These are phyloP conservation scores for Drosophila murphyi DNA, from an alignment of 1,140 invertebrate species.

Conservation along the genomic window DNA sequence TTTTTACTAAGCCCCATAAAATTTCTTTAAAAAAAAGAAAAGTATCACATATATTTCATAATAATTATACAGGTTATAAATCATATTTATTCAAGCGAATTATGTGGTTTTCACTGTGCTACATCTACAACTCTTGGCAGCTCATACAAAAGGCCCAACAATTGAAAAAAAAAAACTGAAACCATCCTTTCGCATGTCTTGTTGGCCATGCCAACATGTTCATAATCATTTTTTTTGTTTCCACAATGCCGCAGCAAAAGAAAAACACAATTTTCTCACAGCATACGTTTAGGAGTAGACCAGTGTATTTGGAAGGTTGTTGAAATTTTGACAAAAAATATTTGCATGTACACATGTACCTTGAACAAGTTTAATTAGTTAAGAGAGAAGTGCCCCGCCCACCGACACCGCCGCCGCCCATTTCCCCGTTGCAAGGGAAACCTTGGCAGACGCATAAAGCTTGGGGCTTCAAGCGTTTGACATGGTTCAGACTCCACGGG, in stretches of 20 bases:
- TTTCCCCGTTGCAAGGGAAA: conserved; percentile 11
- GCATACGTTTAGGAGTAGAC: conserved; percentile 55
- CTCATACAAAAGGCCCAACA: not conserved
- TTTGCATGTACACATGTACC: conserved; percentile 58
- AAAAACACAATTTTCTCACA: conserved; percentile 61
- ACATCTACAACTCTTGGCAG: not conserved
- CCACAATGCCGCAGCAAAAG: conserved; percentile 27
- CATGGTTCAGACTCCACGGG: conserved; percentile 55
- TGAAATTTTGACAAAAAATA: conserved; percentile 41
- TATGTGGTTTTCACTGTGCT: not conserved
- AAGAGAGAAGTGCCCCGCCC: conserved; percentile 36
- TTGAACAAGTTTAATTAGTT: conserved; percentile 78
- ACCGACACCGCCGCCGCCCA: not conserved
- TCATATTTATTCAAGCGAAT: not conserved
- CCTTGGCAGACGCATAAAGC: conserved; percentile 43
- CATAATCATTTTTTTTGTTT: conserved; percentile 72
- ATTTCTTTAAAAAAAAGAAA: too few species aligned
- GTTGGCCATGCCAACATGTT: conserved; percentile 45
- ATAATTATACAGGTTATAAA: too few species aligned
- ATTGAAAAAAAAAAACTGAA: conserved; percentile 6
- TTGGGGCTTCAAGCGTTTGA: conserved; percentile 31
- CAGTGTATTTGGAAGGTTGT: conserved; percentile 22
- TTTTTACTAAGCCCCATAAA: too few species aligned
- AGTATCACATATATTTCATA: too few species aligned
- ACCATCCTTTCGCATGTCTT: conserved; percentile 14